A percentile compares a stretch with the other conserved stretches of the same genome.
These are phyloP conservation scores for Ctenochaetus hawaiiensis DNA, from an alignment of 2,797 vertebrate species.

Conservation along the genomic window DNA sequence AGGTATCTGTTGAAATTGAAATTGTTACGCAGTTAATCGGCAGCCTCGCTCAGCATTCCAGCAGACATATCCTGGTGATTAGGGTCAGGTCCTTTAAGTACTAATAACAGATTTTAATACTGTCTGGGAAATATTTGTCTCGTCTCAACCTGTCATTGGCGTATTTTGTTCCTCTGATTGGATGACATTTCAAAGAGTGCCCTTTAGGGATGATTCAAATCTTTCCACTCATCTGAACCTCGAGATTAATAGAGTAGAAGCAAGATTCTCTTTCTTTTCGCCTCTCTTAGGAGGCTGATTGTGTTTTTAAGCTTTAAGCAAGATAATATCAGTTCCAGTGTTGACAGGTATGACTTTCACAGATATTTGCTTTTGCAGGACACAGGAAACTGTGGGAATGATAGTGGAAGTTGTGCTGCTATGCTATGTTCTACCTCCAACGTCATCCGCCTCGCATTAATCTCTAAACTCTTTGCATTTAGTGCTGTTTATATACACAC, in stretches of 20 bases:
- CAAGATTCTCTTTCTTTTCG: constrained; percentile 24
- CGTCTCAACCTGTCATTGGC: constrained; percentile 26
- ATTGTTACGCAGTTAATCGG: constrained; percentile 1
- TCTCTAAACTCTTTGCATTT: not conserved
- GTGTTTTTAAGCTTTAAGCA: constrained; percentile 21
- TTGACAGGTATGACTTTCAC: not conserved
- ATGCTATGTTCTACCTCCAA: not conserved
- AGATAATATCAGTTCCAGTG: not conserved
- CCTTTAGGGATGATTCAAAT: not conserved
- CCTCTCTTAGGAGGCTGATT: constrained; percentile 18
- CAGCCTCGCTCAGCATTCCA: not conserved
- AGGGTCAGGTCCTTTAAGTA: not conserved
- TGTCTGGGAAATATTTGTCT: constrained; percentile 31
- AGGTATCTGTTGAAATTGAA: not conserved
- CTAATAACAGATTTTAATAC: constrained; percentile 22
- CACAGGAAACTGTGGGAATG: not conserved
- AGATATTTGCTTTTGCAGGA: constrained; percentile 11
- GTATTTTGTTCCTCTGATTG: constrained; percentile 50
- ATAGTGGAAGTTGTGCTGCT: not conserved
- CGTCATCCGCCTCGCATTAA: not conserved
- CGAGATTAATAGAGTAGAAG: constrained; percentile 50
- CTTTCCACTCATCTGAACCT: constrained; percentile 29
- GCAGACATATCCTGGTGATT: not conserved
- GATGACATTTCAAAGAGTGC: constrained; percentile 59
- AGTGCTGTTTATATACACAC: too few species aligned